Evolutionary conservation across 2,113 vertebrate species (phyloP).

Genomic region (Mesembrinibis cayennensis): DNA sequence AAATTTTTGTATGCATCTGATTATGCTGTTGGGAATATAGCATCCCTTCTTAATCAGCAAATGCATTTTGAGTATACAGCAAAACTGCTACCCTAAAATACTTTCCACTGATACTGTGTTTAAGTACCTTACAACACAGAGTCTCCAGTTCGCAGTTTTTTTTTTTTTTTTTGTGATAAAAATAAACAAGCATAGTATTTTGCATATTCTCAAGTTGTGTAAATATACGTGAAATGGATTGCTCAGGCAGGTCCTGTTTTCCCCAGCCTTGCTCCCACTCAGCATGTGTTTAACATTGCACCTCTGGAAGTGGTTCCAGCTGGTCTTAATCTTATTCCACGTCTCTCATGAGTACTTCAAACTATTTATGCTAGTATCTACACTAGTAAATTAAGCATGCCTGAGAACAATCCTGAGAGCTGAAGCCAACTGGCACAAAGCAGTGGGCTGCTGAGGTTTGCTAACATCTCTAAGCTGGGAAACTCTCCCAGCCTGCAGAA

Average conservation of each 20-base stretch:
- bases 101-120: neutral
- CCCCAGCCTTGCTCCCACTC: neutral
- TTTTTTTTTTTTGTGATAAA: neutral
- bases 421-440: neutral
- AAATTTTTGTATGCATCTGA: neutral
- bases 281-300: neutral
- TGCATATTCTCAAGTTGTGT: neutral
- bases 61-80: neutral
- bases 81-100: neutral
- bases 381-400: neutral
- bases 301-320: conserved; percentile 24
- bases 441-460: neutral
- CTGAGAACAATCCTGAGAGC: neutral
- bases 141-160: neutral
- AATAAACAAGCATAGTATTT: neutral
- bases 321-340: neutral
- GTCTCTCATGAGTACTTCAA: neutral
- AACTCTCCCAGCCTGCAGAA: neutral
- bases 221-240: neutral
- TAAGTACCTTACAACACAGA: neutral
- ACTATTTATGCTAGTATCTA: neutral
- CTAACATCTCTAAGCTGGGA: neutral
- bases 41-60: neutral
- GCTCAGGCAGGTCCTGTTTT: neutral
- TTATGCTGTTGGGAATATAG: neutral